Conservation (phyloP, 2,888 invertebrate species). For the Aporophyla nigra region DNA sequence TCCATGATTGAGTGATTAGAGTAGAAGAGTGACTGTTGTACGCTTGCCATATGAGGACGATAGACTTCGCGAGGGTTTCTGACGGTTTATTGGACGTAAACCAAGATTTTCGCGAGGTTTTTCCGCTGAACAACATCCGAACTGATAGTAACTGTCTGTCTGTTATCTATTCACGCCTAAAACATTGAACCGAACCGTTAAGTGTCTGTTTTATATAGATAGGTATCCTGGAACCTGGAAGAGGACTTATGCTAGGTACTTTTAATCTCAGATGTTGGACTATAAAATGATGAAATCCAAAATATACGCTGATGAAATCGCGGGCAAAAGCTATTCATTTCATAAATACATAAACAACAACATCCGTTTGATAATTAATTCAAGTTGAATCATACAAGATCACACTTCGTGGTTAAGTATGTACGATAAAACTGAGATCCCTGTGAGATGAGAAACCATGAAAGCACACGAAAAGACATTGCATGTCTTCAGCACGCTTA, state of each 20-base stretch:
- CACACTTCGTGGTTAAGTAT: neutral
- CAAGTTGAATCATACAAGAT: conserved; percentile 25
- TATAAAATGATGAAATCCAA: too few relatives aligned
- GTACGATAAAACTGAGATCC: neutral
- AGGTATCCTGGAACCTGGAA: too few relatives aligned
- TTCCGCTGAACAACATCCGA: neutral
- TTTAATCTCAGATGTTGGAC: neutral
- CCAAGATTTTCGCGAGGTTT: neutral
- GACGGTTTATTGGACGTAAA: neutral
- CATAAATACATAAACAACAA: neutral
- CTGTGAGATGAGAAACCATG: neutral
- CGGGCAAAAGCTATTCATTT: neutral
- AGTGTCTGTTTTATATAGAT: too few relatives aligned
- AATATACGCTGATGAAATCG: neutral
- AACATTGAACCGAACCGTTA: neutral
- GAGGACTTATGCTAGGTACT: neutral
- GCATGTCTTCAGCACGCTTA: neutral
- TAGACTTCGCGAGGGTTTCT: neutral
- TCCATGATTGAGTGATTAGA: neutral
- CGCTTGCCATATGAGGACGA: neutral
- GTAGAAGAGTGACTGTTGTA: neutral
- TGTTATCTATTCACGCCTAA: neutral
- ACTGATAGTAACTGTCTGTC: neutral
- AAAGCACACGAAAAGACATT: neutral
- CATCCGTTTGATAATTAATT: conserved; percentile 33